A percentile compares a stretch with the other conserved stretches of the same genome.
Conservation (phyloP, 2,888 invertebrate species). For the Rutpela maculata region DNA sequence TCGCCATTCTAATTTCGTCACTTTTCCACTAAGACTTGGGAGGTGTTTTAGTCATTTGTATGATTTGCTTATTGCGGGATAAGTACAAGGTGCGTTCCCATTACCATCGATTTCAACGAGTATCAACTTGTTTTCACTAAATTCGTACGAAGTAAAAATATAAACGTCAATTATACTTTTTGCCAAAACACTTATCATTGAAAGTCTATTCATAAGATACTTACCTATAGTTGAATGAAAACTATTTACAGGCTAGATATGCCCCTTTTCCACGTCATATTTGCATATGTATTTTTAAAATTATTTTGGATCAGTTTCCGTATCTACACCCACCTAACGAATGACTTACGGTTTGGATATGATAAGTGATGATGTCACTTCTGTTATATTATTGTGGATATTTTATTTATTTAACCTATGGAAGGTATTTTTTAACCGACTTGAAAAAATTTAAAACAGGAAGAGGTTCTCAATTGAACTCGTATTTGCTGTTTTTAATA, state of each 20-base stretch:
- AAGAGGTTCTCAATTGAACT: too few species aligned
- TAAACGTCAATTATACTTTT: neutral
- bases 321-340: neutral
- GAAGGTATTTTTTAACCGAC: too few species aligned
- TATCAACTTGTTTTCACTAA: too few species aligned
- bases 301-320: neutral
- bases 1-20: constrained; percentile 37
- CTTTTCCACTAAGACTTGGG: constrained; percentile 43
- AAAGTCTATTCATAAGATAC: neutral
- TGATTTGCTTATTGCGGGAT: neutral
- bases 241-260: neutral
- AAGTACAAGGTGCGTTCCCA: too few species aligned
- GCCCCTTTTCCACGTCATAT: neutral
- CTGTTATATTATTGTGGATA: too few species aligned
- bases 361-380: neutral
- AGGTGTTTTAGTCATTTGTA: constrained; percentile 27
- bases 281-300: neutral
- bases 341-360: neutral
- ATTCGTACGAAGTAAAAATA: too few species aligned
- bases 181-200: neutral
- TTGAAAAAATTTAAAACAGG: too few species aligned
- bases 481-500: too few species aligned
- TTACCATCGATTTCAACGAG: too few species aligned
- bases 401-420: too few species aligned
- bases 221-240: neutral